phyloP scores from a whole-genome alignment of 1,140 invertebrate species.

The Sitobion miscanthi region DNA sequence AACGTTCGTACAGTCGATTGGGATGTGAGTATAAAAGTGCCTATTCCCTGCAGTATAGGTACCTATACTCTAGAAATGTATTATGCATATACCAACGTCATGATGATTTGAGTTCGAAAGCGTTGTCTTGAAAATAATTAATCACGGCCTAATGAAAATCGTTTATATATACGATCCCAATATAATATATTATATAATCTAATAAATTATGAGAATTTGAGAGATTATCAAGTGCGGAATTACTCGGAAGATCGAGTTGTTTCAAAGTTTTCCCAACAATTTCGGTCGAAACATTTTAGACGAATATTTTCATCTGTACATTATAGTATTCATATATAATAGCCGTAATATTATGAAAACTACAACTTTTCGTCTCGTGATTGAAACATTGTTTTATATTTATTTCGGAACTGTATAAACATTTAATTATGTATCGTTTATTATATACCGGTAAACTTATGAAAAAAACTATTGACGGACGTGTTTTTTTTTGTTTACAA shows the following conservation, averaged over 20 bases:
- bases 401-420: neutral
- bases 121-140: neutral
- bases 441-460: neutral
- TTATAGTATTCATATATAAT: neutral
- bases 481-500: conserved; percentile 3
- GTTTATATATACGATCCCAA: too few species aligned
- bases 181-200: neutral
- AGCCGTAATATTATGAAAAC: neutral
- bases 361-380: neutral
- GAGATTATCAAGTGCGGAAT: neutral
- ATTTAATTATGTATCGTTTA: neutral
- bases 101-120: neutral
- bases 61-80: neutral
- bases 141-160: neutral
- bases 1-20: neutral
- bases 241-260: neutral
- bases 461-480: neutral
- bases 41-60: too few species aligned
- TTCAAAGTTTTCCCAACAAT: neutral
- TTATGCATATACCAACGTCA: too few species aligned
- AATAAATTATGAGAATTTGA: neutral
- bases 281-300: neutral
- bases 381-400: neutral
- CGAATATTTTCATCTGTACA: neutral
- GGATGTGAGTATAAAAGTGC: neutral